Conservation (phyloP, 1,140 invertebrate species). For the Cardiocondyla obscurior region DNA sequence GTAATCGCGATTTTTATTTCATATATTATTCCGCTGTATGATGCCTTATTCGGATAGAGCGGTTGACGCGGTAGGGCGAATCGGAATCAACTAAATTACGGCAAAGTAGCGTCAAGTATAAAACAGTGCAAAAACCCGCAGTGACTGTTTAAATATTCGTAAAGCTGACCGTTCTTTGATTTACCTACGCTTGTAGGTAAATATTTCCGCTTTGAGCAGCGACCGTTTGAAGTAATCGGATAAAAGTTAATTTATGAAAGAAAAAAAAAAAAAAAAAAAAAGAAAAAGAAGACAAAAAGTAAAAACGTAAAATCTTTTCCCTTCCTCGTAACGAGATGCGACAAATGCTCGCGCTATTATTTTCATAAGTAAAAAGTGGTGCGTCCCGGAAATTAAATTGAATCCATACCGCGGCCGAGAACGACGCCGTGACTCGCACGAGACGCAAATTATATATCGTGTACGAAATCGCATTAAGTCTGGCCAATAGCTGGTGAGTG, state of each 20-base stretch:
- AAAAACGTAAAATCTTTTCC: neutral
- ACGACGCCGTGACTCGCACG: neutral
- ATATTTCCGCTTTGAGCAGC: slow-evolving; percentile 21
- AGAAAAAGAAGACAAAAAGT: too few relatives aligned
- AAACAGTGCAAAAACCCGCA: neutral
- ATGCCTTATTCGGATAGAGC: neutral
- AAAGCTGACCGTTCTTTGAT: slow-evolving; percentile 20
- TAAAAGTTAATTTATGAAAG: slow-evolving; percentile 17
- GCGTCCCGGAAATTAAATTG: slow-evolving; percentile 14
- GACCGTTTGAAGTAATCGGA: slow-evolving; percentile 11
- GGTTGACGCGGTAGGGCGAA: neutral
- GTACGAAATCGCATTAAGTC: slow-evolving; percentile 37
- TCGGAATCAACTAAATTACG: neutral
- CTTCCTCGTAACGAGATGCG: neutral
- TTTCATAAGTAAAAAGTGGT: slow-evolving; percentile 36
- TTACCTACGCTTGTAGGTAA: neutral
- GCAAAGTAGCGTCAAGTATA: neutral
- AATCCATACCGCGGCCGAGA: neutral
- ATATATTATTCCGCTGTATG: neutral
- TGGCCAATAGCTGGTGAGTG: slow-evolving; percentile 24
- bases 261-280: neutral
- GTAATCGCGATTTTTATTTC: neutral
- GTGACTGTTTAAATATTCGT: slow-evolving; percentile 26
- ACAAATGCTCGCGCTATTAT: slow-evolving; percentile 40
- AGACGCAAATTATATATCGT: slow-evolving; percentile 49